These are phyloP conservation scores for Aurelia aurita DNA, from an alignment of 30 jellyfish, hydroid and myxozoan genomes.

Conservation along the genomic window DNA sequence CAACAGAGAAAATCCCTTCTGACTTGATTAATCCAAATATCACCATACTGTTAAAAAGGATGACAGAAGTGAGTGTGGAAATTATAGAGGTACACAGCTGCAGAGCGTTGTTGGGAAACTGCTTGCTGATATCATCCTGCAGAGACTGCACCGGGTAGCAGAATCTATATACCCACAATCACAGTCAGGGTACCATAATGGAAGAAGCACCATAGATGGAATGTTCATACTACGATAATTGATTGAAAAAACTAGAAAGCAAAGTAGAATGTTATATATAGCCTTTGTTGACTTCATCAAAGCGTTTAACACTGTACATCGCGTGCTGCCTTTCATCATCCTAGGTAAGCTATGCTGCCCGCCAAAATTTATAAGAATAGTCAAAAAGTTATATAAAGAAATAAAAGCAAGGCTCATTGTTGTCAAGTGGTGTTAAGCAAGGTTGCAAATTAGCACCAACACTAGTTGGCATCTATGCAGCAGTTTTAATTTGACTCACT, in stretches of 20 bases:
- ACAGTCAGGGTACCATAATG: slow-evolving; percentile 53
- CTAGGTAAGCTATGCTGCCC: no score
- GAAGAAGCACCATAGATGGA: slow-evolving; percentile 7
- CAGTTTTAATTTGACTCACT: slow-evolving; percentile 45
- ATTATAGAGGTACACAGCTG: slow-evolving; percentile 55
- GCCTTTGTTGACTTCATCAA: slow-evolving; percentile 62
- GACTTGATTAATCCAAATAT: slow-evolving; percentile 49
- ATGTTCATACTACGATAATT: slow-evolving; percentile 47
- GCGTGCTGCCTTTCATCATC: no score
- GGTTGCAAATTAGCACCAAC: slow-evolving; percentile 41
- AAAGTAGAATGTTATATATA: slow-evolving; percentile 1
- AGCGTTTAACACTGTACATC: slow-evolving; percentile 62
- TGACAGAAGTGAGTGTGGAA: slow-evolving; percentile 52
- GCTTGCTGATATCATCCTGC: no score
- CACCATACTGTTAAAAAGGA: slow-evolving; percentile 40
- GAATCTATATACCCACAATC: slow-evolving; percentile 44
- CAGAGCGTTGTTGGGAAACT: slow-evolving; percentile 37
- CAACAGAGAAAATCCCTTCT: slow-evolving; percentile 37
- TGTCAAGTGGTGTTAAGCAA: slow-evolving; percentile 68
- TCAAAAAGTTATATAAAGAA: no score
- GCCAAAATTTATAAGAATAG: no score
- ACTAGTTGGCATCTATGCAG: slow-evolving; percentile 56
- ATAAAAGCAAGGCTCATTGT: slow-evolving; percentile 62
- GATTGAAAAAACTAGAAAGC: slow-evolving; percentile 58
- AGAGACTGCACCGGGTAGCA: slow-evolving; percentile 19